phyloP scores from a whole-genome alignment of 1,140 invertebrate species.

The Euura lappo region DNA sequence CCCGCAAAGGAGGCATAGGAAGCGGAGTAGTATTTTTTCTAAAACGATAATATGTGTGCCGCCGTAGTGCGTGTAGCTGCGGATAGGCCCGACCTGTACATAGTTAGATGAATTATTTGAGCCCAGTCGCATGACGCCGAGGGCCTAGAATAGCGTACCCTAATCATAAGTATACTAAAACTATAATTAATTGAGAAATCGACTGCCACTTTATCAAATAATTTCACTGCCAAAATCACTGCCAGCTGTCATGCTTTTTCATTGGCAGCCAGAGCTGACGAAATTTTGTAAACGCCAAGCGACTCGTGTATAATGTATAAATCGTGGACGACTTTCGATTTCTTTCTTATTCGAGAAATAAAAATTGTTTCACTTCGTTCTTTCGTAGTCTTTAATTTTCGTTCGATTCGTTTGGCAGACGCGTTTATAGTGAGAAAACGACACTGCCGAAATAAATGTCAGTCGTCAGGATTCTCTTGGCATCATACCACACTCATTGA shows the following conservation, averaged over 20 bases:
- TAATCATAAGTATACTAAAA: neutral
- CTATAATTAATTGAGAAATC: neutral
- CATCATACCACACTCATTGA: neutral
- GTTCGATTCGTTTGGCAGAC: too few species aligned
- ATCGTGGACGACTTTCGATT: too few species aligned
- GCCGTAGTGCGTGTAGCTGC: neutral
- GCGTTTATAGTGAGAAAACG: neutral
- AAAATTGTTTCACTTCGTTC: too few species aligned
- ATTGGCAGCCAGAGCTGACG: neutral
- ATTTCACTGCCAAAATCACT: slow-evolving; percentile 7
- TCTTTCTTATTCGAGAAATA: too few species aligned
- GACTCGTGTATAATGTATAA: neutral
- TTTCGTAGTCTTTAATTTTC: too few species aligned
- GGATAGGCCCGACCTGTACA: slow-evolving; percentile 15
- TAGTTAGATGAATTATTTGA: slow-evolving; percentile 28
- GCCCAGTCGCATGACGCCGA: neutral
- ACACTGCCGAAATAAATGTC: neutral
- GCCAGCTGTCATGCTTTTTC: slow-evolving; percentile 2
- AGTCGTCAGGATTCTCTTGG: neutral
- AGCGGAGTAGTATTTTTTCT: too few species aligned
- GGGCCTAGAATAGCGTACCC: neutral
- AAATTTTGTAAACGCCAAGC: neutral
- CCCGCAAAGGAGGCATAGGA: too few species aligned
- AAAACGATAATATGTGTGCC: too few species aligned
- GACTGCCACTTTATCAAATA: slow-evolving; percentile 1